These are phyloP conservation scores for Loxodonta africana DNA, from an alignment of 2,113 vertebrate species.

Conservation along the genomic window DNA sequence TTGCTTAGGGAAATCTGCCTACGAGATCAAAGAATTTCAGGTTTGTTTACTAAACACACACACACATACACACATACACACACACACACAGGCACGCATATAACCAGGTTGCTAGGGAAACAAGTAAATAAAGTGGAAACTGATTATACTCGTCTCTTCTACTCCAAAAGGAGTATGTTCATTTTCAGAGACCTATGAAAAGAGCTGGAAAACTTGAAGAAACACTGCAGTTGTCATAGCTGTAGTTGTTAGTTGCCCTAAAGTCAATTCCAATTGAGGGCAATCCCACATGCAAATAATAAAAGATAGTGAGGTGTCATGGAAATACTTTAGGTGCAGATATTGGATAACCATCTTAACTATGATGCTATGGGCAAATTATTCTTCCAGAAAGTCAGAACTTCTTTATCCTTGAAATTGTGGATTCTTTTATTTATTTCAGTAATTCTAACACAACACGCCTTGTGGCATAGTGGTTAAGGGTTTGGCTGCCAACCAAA, in stretches of 20 bases:
- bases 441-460: background rate
- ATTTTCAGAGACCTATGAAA: background rate
- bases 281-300: background rate
- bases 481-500: too few relatives aligned
- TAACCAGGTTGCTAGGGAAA: background rate
- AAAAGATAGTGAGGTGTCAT: background rate
- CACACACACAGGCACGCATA: background rate
- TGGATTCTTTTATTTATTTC: background rate
- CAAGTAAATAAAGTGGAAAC: background rate
- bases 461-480: background rate
- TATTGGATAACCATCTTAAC: background rate
- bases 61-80: background rate
- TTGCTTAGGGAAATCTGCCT: background rate
- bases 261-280: too few relatives aligned
- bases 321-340: conserved; percentile 18
- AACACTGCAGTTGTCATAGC: background rate
- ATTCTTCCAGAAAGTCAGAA: background rate
- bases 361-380: background rate
- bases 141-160: background rate
- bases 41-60: background rate
- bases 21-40: background rate
- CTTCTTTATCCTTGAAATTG: background rate
- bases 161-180: background rate
- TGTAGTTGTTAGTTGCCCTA: too few relatives aligned
- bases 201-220: background rate